Evolutionary conservation across 1,140 invertebrate species (phyloP).

Genomic region (Drosophila truncata): DNA sequence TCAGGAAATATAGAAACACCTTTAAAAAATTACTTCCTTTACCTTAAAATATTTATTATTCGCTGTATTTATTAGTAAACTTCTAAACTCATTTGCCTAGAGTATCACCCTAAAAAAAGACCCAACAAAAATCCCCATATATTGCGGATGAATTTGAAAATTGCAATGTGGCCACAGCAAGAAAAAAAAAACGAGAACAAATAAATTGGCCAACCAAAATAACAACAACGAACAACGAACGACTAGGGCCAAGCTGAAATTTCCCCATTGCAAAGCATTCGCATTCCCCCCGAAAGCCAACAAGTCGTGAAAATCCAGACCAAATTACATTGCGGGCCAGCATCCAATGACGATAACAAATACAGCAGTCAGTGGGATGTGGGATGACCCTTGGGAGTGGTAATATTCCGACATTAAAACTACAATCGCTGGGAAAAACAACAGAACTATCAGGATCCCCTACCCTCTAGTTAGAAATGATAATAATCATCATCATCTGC

Average conservation of each 20-base stretch:
- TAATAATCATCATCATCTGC: conserved; percentile 26
- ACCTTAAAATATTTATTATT: background rate
- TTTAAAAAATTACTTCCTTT: background rate
- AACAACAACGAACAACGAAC: conserved; percentile 13
- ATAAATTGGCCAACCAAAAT: conserved; percentile 44
- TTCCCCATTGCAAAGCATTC: conserved; percentile 14
- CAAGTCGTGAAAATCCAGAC: conserved; percentile 52
- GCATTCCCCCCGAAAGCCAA: conserved; percentile 15
- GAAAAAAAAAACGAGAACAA: conserved; percentile 9
- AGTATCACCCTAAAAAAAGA: conserved; percentile 2
- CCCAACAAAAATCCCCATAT: conserved; percentile 30
- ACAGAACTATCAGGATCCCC: conserved; percentile 3
- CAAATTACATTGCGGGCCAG: conserved; percentile 47
- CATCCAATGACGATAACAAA: conserved; percentile 51
- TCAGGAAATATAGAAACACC: background rate
- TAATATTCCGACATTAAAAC: conserved; percentile 69
- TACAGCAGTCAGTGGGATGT: background rate
- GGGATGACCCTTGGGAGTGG: conserved; percentile 33
- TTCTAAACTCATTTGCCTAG: background rate
- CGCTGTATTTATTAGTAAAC: background rate
- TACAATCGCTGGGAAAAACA: conserved; percentile 30
- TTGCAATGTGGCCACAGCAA: conserved; percentile 61
- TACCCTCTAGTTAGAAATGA: background rate
- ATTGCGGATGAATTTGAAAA: conserved; percentile 66
- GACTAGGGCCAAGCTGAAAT: conserved; percentile 9